Evolutionary conservation across 2,888 invertebrate genomes (phyloP).

Genomic region (Drosophila birchii): DNA sequence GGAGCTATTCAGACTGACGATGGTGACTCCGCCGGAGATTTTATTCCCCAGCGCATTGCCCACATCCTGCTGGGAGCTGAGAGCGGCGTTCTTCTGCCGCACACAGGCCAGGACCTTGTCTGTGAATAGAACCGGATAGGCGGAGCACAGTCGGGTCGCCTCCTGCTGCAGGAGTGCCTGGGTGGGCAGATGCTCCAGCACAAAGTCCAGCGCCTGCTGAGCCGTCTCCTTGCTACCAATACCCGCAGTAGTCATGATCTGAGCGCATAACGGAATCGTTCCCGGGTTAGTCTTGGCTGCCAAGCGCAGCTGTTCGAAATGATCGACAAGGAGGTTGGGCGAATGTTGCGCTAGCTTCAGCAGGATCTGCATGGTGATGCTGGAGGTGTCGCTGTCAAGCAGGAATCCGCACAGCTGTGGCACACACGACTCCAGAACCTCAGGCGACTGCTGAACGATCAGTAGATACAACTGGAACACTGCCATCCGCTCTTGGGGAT

Average conservation of each 20-base stretch:
- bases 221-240: conserved; percentile 91
- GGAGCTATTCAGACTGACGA: conserved; percentile 89
- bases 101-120: conserved; percentile 92
- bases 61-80: conserved; percentile 86
- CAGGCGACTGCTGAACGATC: conserved; percentile 90
- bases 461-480: conserved; percentile 92
- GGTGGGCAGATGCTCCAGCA: conserved; percentile 90
- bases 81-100: conserved; percentile 87
- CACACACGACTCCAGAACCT: conserved; percentile 92
- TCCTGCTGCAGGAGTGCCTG: conserved; percentile 92
- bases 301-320: conserved; percentile 89
- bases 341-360: conserved; percentile 90
- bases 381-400: conserved; percentile 86
- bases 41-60: conserved; percentile 87
- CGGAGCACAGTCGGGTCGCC: conserved; percentile 92
- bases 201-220: conserved; percentile 92
- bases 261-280: conserved; percentile 88
- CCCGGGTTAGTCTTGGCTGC: conserved; percentile 89
- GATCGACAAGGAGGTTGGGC: conserved; percentile 89
- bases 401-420: conserved; percentile 93
- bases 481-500: conserved; percentile 93
- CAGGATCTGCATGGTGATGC: conserved; percentile 90
- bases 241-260: conserved; percentile 90
- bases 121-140: conserved; percentile 92
- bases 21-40: conserved; percentile 91